These are phyloP conservation scores for Hapalemur alaotrensis DNA, from an alignment of 2,797 vertebrate genomes.

Conservation along the genomic window DNA sequence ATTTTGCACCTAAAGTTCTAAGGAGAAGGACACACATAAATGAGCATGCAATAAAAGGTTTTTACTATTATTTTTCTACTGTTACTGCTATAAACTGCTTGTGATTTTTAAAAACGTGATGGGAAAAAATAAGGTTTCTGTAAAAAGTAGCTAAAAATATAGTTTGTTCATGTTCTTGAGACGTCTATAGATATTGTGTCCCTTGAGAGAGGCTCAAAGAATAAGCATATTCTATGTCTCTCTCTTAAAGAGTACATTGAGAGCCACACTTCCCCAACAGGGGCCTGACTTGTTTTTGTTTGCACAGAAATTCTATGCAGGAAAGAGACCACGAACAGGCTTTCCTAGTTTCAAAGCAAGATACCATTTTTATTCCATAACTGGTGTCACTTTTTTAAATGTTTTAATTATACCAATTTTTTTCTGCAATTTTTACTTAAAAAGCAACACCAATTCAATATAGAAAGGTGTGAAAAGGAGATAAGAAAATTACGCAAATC, in stretches of 20 bases:
- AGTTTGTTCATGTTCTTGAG: neutral
- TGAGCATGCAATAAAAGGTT: rapidly evolving
- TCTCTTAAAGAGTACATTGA: too few species aligned
- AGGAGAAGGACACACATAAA: neutral
- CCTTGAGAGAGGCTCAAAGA: neutral
- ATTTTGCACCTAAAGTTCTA: neutral
- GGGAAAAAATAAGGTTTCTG: neutral
- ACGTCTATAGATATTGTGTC: neutral
- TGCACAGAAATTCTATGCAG: neutral
- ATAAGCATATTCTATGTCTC: too few species aligned
- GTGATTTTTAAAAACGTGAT: neutral
- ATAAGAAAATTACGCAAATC: neutral
- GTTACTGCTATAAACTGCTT: neutral
- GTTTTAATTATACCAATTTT: neutral
- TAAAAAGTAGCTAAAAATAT: neutral
- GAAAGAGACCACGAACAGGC: neutral
- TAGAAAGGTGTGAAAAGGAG: neutral
- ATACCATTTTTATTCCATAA: neutral
- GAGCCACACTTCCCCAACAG: too few species aligned
- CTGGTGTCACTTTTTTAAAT: neutral
- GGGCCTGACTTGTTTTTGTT: neutral
- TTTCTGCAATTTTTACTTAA: neutral
- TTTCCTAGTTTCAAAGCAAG: neutral
- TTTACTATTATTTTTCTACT: neutral
- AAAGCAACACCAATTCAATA: neutral